Percentiles rank a stretch among this genome's conserved stretches.
phyloP scores from a whole-genome alignment of 2,113 vertebrate species.

The Mobula birostris region DNA sequence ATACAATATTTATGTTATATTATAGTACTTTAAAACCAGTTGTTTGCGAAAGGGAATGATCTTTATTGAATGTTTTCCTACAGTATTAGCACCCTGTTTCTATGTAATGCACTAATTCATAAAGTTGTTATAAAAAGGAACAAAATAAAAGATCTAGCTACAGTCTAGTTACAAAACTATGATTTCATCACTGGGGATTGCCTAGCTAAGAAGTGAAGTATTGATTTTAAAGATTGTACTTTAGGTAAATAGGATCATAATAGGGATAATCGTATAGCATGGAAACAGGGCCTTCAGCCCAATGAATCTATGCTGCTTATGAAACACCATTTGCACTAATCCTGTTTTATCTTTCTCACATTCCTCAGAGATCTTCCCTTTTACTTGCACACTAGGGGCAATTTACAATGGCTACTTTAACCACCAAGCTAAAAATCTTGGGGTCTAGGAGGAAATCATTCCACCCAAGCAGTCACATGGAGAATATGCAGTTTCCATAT shows the following conservation, averaged over 20 bases:
- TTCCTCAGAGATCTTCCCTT: too few species aligned
- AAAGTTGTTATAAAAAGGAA: neutral
- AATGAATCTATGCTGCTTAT: too few species aligned
- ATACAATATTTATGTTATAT: neutral
- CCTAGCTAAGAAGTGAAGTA: neutral
- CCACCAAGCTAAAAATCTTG: too few species aligned
- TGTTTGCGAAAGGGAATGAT: neutral
- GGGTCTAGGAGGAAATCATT: too few species aligned
- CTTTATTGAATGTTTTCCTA: neutral
- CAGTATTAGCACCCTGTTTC: neutral
- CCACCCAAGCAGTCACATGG: too few species aligned
- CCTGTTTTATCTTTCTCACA: too few species aligned
- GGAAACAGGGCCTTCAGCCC: too few species aligned
- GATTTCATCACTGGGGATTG: neutral
- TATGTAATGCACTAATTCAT: neutral
- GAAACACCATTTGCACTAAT: too few species aligned
- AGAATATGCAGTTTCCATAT: too few species aligned
- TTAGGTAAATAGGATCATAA: neutral
- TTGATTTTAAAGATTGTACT: neutral
- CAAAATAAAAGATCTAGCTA: neutral
- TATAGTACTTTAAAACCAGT: neutral
- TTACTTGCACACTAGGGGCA: too few species aligned
- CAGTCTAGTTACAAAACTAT: neutral
- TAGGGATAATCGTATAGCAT: too few species aligned
- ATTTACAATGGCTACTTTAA: too few species aligned